Conservation (phyloP, 2,797 vertebrate genomes). For the Tympanoctomys barrerae region DNA sequence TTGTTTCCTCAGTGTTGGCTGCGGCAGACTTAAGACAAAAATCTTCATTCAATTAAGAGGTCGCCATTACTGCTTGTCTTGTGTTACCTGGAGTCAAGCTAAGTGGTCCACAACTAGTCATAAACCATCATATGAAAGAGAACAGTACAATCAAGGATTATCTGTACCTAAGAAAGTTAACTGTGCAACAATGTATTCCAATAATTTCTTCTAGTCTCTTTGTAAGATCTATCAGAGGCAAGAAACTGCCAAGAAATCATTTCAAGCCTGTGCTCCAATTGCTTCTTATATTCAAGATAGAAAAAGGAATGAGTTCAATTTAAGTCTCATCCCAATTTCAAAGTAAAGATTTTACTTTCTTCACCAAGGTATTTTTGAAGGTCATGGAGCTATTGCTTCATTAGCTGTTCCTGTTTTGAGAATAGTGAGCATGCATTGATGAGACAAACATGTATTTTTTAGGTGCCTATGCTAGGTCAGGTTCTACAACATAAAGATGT, state of each 20-base stretch:
- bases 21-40: not conserved
- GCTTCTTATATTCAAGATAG: not conserved
- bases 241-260: constrained; percentile 56
- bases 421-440: not conserved
- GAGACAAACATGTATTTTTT: not conserved
- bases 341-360: constrained; percentile 41
- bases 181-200: not conserved
- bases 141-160: constrained; percentile 40
- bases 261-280: not conserved
- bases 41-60: not conserved
- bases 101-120: not conserved
- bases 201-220: constrained; percentile 7
- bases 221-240: constrained; percentile 11
- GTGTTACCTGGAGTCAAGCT: not conserved
- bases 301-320: constrained; percentile 17
- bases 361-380: not conserved
- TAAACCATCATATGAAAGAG: not conserved
- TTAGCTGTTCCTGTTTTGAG: constrained; percentile 21
- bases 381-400: not conserved
- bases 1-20: not conserved
- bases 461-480: not conserved
- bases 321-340: not conserved
- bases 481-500: not conserved
- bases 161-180: not conserved
- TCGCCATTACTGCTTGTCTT: not conserved